These are phyloP conservation scores for Argyrosomus regius DNA, from an alignment of 2,797 vertebrate genomes.

Conservation along the genomic window DNA sequence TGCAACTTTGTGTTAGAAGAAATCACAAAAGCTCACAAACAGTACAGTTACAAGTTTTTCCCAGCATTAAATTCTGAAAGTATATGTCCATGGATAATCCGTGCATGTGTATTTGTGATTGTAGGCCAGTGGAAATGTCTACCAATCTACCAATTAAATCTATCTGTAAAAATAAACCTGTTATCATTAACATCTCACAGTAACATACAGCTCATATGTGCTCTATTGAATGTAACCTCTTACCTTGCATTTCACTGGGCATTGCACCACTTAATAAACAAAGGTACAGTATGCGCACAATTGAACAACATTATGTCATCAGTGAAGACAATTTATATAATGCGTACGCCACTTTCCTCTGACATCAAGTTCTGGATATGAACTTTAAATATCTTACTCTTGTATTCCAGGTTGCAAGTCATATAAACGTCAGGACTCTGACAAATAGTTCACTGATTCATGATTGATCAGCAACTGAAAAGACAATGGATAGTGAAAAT, in stretches of 20 bases:
- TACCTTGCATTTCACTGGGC: not conserved
- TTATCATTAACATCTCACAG: slow-evolving; percentile 14
- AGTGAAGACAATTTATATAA: not conserved
- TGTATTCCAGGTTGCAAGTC: too few species aligned
- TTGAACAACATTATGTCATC: not conserved
- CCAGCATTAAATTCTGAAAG: slow-evolving; percentile 22
- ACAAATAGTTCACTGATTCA: too few species aligned
- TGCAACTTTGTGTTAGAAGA: not conserved
- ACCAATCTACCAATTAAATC: not conserved
- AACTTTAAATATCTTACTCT: too few species aligned
- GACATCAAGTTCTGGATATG: too few species aligned
- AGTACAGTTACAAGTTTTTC: not conserved
- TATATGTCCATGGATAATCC: slow-evolving; percentile 1
- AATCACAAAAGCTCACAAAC: slow-evolving; percentile 5
- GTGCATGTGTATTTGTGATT: slow-evolving; percentile 22
- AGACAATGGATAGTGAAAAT: too few species aligned
- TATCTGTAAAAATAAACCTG: slow-evolving; percentile 22
- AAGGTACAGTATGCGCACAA: not conserved
- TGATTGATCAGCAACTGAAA: too few species aligned
- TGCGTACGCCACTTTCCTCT: too few species aligned
- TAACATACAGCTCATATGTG: not conserved
- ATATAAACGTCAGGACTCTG: too few species aligned
- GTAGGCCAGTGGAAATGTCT: not conserved
- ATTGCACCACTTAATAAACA: not conserved
- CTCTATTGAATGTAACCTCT: slow-evolving; percentile 1